A percentile compares a stretch with the other conserved stretches of the same genome.
Conservation (phyloP, 2,797 vertebrate species). For the Melanotaenia trifasciata region DNA sequence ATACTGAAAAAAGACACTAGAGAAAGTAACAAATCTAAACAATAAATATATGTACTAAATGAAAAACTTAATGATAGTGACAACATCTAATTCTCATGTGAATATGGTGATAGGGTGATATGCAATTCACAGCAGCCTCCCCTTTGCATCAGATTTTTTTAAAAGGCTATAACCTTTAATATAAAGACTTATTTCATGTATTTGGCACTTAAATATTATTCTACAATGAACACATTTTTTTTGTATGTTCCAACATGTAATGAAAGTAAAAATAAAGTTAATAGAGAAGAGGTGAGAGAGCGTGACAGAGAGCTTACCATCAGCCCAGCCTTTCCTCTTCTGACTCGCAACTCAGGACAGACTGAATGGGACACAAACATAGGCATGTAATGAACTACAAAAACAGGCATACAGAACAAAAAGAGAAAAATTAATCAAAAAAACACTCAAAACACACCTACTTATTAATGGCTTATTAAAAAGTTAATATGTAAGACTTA, state of each 20-base stretch:
- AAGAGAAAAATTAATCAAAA: slow-evolving; percentile 2
- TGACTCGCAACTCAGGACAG: slow-evolving; percentile 78
- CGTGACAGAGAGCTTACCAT: slow-evolving; percentile 80
- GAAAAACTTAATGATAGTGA: slow-evolving; percentile 47
- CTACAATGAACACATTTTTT: slow-evolving; percentile 25
- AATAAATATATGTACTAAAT: slow-evolving; percentile 27
- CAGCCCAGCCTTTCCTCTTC: slow-evolving; percentile 81
- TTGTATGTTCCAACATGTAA: slow-evolving; percentile 32
- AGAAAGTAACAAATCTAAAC: slow-evolving; percentile 46
- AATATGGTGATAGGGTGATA: slow-evolving; percentile 27
- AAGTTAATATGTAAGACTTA: slow-evolving; percentile 14
- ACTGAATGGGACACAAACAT: slow-evolving; percentile 74
- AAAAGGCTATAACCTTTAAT: slow-evolving; percentile 26
- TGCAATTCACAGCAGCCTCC: slow-evolving; percentile 17
- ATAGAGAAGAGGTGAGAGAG: slow-evolving; percentile 29
- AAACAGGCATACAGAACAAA: slow-evolving; percentile 36
- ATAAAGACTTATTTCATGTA: slow-evolving; percentile 20
- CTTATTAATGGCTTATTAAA: slow-evolving; percentile 4
- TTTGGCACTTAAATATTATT: slow-evolving; percentile 24
- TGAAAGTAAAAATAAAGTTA: slow-evolving; percentile 21
- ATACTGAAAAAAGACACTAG: slow-evolving; percentile 43
- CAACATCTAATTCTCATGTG: slow-evolving; percentile 31
- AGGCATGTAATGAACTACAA: not conserved
- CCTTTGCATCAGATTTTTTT: slow-evolving; percentile 37
- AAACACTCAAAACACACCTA: slow-evolving; percentile 5